Percentiles rank a stretch among this genome's conserved stretches.
Evolutionary conservation across 2,113 vertebrate genomes (phyloP).

Genomic region (Aspiorhynchus laticeps): DNA sequence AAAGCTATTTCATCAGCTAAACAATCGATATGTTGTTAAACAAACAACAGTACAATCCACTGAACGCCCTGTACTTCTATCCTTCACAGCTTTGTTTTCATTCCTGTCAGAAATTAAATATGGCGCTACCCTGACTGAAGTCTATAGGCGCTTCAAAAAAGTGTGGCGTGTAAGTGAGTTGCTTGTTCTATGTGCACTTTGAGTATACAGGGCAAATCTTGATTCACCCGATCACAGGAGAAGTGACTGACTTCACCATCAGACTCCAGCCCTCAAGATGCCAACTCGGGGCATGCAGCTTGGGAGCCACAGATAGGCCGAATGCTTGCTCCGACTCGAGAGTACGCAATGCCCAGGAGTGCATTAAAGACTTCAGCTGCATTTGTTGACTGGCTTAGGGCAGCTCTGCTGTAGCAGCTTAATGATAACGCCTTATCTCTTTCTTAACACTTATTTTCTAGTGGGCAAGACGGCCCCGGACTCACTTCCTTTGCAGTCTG

Average conservation of each 20-base stretch:
- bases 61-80: not conserved
- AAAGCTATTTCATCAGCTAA: not conserved
- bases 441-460: constrained; percentile 38
- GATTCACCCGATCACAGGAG: constrained; percentile 13
- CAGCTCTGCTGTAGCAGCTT: constrained; percentile 20
- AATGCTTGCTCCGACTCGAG: not conserved
- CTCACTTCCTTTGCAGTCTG: constrained; percentile 24
- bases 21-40: not conserved
- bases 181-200: not conserved
- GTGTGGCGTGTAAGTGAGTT: not conserved
- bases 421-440: constrained; percentile 47
- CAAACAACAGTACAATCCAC: not conserved
- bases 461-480: constrained; percentile 10
- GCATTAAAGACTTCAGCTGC: constrained; percentile 33
- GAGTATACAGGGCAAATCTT: not conserved
- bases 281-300: constrained; percentile 11
- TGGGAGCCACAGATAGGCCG: constrained; percentile 38
- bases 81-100: not conserved
- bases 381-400: constrained; percentile 40
- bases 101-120: not conserved
- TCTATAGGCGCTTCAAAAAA: not conserved
- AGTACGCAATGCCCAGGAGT: constrained; percentile 31
- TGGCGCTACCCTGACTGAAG: not conserved
- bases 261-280: constrained; percentile 20
- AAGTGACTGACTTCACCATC: constrained; percentile 49